Percentiles rank a stretch among this genome's conserved stretches.
phyloP scores from a whole-genome alignment of 2,797 vertebrate genomes.

The Paramormyrops hopkinsi region DNA sequence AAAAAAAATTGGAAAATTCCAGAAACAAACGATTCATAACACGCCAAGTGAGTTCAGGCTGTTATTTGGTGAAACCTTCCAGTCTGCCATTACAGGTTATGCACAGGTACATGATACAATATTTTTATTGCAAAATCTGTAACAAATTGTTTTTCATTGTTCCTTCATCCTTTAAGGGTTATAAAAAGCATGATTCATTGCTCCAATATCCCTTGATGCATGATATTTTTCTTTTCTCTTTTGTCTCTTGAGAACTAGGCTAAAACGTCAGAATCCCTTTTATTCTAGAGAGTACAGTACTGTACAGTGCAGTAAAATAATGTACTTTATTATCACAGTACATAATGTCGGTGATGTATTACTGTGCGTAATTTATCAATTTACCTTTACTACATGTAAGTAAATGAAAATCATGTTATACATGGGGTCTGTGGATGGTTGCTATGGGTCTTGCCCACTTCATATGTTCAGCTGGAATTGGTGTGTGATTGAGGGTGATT shows the following conservation, averaged over 20 bases:
- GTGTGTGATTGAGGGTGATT: not conserved
- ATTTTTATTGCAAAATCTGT: not conserved
- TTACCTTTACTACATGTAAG: not conserved
- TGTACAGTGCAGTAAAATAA: not conserved
- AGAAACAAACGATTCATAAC: not conserved
- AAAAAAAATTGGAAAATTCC: not conserved
- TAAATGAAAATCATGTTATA: not conserved
- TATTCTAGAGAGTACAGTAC: not conserved
- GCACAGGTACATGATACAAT: not conserved
- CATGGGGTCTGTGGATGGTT: not conserved
- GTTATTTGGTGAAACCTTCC: not conserved
- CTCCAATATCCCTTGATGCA: not conserved
- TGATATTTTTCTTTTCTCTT: not conserved
- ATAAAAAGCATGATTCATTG: not conserved
- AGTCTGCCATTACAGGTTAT: not conserved
- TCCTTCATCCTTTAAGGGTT: not conserved
- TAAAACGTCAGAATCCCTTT: not conserved
- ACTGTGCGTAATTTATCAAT: not conserved
- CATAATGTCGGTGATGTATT: not conserved
- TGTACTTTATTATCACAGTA: not conserved
- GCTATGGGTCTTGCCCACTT: not conserved
- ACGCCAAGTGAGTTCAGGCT: not conserved
- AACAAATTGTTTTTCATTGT: slow-evolving; percentile 5
- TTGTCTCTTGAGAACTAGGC: not conserved
- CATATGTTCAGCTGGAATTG: not conserved